These are phyloP conservation scores for Pelmatolapia mariae DNA, from an alignment of 2,113 vertebrate species.

Conservation along the genomic window DNA sequence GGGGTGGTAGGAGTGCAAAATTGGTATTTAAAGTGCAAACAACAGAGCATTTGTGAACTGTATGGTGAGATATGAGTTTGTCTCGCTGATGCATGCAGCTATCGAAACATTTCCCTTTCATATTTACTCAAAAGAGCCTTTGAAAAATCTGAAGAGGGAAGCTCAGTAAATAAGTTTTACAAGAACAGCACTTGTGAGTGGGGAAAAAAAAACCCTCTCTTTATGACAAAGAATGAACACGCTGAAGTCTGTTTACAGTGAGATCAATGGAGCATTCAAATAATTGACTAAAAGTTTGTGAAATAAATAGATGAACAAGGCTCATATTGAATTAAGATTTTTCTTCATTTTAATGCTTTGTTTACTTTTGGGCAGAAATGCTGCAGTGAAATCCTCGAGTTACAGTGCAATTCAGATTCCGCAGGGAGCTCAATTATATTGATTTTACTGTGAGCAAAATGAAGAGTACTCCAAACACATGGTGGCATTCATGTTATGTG, in stretches of 20 bases:
- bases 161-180: neutral
- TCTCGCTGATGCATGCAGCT: neutral
- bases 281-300: constrained; percentile 20
- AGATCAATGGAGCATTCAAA: constrained; percentile 29
- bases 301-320: constrained; percentile 20
- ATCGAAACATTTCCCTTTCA: neutral
- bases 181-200: neutral
- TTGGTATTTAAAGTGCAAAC: constrained; percentile 17
- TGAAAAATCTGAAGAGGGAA: neutral
- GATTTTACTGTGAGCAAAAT: constrained; percentile 33
- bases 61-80: neutral
- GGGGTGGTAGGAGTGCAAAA: neutral
- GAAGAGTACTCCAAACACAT: neutral
- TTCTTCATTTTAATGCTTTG: constrained; percentile 47
- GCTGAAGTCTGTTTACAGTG: neutral
- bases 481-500: neutral
- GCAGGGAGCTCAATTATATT: constrained; percentile 31
- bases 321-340: constrained; percentile 31
- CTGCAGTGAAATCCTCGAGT: neutral
- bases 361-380: constrained; percentile 16
- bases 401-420: constrained; percentile 10
- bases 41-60: neutral
- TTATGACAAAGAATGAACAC: neutral
- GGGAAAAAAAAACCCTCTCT: neutral
- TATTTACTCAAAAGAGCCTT: neutral